phyloP scores from a whole-genome alignment of 2,113 vertebrate genomes.

The Triplophysa siluroides region DNA sequence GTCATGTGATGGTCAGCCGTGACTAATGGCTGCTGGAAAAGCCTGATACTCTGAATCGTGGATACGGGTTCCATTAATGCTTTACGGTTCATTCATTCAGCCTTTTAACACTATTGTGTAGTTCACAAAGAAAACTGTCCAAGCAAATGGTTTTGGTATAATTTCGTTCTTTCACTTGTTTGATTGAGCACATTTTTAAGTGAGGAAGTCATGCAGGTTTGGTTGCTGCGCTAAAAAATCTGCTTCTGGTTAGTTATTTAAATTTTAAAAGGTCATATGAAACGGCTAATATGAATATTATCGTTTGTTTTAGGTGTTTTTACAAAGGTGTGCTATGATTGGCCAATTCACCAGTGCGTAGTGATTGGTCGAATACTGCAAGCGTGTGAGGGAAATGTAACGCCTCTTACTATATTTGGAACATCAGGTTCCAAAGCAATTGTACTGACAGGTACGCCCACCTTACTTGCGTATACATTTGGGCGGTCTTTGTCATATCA shows the following conservation, averaged over 20 bases:
- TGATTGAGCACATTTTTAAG: background rate
- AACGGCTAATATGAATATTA: no score
- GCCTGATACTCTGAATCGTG: slow-evolving; percentile 9
- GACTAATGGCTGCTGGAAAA: slow-evolving; percentile 38
- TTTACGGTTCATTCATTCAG: slow-evolving; percentile 30
- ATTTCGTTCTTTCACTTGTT: slow-evolving; percentile 21
- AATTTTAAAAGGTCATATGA: no score
- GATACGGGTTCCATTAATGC: slow-evolving; percentile 19
- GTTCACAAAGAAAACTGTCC: background rate
- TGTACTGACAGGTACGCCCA: no score
- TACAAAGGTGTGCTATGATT: no score
- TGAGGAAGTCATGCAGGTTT: background rate
- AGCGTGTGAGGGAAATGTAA: no score
- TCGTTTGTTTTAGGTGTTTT: no score
- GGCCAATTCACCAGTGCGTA: no score
- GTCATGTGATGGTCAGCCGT: slow-evolving; percentile 32
- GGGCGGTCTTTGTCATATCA: no score
- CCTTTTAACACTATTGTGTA: slow-evolving; percentile 26
- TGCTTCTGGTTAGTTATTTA: background rate
- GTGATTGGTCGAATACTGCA: no score
- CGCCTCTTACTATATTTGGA: no score
- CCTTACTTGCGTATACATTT: no score
- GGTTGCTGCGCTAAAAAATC: background rate
- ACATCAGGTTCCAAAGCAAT: no score
- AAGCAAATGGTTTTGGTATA: slow-evolving; percentile 25